Evolutionary conservation across 1,140 invertebrate species (phyloP).

Genomic region (Orchestia grillus): DNA sequence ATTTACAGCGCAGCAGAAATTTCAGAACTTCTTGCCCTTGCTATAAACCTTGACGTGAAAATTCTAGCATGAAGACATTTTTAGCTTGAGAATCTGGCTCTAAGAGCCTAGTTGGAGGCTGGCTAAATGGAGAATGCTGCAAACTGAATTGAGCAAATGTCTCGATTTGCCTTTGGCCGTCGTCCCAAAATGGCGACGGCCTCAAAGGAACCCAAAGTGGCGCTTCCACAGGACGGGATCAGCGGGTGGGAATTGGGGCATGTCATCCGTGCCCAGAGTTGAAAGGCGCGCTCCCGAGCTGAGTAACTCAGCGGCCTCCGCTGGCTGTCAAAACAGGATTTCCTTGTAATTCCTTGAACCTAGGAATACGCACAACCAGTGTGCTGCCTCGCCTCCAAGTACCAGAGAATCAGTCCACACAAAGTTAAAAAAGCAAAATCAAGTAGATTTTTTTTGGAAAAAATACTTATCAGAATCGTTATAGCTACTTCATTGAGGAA

Average conservation of each 20-base stretch:
- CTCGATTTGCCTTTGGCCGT: slow-evolving; percentile 49
- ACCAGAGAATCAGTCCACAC: too few relatives aligned
- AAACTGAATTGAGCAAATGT: slow-evolving; percentile 55
- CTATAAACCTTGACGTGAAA: neutral
- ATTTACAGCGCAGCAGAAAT: neutral
- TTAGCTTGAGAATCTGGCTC: neutral
- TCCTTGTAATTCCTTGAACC: neutral
- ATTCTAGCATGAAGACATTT: neutral
- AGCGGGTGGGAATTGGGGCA: neutral
- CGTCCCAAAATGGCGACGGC: slow-evolving; percentile 29
- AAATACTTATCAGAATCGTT: too few relatives aligned
- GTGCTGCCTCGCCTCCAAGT: too few relatives aligned
- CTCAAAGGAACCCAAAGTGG: slow-evolving; percentile 53
- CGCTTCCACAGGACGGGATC: slow-evolving; percentile 15
- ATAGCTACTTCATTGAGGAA: too few relatives aligned
- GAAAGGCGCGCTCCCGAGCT: neutral
- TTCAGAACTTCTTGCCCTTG: neutral
- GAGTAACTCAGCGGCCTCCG: neutral
- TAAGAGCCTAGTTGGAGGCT: slow-evolving; percentile 7
- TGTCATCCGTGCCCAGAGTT: neutral
- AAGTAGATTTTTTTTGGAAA: too few relatives aligned
- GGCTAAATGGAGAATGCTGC: slow-evolving; percentile 7
- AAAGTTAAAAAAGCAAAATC: too few relatives aligned
- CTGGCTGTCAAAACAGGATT: slow-evolving; percentile 7
- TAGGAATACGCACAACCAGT: neutral